Evolutionary conservation across 2,888 invertebrate genomes (phyloP).

Genomic region (Neria commutata): DNA sequence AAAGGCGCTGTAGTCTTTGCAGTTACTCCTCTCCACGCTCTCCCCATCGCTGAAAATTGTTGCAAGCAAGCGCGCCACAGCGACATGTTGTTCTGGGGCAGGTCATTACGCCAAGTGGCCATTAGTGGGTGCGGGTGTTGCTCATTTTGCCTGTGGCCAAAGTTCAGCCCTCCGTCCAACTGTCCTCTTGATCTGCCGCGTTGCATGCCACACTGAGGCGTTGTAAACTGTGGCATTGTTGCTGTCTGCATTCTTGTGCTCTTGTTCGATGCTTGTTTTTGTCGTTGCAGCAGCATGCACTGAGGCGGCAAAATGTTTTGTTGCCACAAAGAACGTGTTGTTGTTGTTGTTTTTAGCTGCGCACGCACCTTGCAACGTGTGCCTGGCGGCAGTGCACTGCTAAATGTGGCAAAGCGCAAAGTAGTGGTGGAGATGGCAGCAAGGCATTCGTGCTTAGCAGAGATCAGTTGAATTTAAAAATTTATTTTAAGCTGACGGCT

Average conservation of each 20-base stretch:
- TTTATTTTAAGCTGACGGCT: no score
- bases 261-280: no score
- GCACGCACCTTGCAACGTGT: not conserved
- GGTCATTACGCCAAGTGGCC: constrained; percentile 18
- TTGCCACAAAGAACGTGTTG: not conserved
- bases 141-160: constrained; percentile 7
- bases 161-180: constrained; percentile 4
- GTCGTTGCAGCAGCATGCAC: not conserved
- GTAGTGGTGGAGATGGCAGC: no score
- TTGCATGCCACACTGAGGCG: not conserved
- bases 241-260: not conserved
- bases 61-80: no score
- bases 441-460: no score
- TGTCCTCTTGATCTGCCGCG: not conserved
- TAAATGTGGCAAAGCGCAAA: no score
- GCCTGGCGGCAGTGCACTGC: no score
- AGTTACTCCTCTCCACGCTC: no score
- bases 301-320: not conserved
- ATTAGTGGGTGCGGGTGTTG: constrained; percentile 20
- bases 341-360: not conserved
- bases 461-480: no score
- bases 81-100: not conserved
- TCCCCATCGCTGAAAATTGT: no score
- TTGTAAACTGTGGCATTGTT: not conserved
- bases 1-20: not conserved